Evolutionary conservation across 2,888 invertebrate genomes (phyloP).

Genomic region (Ophioninae sp.): DNA sequence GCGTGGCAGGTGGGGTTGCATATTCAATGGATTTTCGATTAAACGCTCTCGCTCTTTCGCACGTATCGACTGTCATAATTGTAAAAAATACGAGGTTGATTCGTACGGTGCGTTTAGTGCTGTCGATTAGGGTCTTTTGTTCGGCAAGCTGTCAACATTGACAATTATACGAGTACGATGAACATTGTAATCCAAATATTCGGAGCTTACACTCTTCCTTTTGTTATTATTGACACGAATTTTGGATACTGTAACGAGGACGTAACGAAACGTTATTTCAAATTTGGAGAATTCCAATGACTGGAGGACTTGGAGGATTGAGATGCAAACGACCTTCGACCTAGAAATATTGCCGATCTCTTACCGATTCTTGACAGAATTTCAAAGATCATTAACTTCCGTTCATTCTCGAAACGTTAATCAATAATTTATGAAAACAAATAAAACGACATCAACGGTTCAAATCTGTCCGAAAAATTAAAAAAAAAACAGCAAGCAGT

Average conservation of each 20-base stretch:
- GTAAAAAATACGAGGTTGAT: background rate
- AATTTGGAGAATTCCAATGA: too few species aligned
- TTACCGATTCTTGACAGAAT: too few species aligned
- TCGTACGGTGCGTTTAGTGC: background rate
- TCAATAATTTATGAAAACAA: too few species aligned
- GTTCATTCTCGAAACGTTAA: too few species aligned
- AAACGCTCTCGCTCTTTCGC: slow-evolving; percentile 52
- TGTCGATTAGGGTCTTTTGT: background rate
- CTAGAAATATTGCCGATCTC: too few species aligned
- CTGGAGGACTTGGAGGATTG: too few species aligned
- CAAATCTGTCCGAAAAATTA: too few species aligned
- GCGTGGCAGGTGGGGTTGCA: background rate
- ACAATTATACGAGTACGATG: background rate
- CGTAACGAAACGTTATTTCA: too few species aligned
- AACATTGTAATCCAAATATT: slow-evolving; percentile 31
- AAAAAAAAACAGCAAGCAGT: too few species aligned
- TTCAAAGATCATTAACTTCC: too few species aligned
- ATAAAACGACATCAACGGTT: too few species aligned
- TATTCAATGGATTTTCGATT: slow-evolving; percentile 41
- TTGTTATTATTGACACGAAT: slow-evolving; percentile 48
- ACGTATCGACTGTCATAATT: slow-evolving; percentile 1
- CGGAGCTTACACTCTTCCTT: slow-evolving; percentile 22
- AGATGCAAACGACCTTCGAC: too few species aligned
- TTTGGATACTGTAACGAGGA: background rate
- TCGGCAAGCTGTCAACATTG: background rate